phyloP scores from a whole-genome alignment of 2,888 invertebrate genomes.

The Trachelus iudaicus region DNA sequence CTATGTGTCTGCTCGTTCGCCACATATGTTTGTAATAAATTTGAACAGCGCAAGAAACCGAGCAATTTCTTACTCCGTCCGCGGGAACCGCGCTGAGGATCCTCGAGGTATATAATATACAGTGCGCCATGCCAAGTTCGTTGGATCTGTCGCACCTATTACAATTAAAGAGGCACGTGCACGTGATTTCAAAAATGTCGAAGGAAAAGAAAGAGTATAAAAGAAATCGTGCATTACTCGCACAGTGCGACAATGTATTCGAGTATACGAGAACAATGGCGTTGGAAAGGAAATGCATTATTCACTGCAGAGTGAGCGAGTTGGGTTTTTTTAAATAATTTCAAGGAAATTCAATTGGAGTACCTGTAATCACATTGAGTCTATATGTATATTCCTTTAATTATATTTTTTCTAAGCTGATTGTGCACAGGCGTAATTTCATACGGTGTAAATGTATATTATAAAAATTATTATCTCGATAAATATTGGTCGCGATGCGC shows the following conservation, averaged over 20 bases:
- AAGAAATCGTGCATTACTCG: background rate
- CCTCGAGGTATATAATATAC: background rate
- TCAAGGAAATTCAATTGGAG: background rate
- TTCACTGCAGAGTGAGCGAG: background rate
- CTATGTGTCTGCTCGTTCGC: constrained; percentile 13
- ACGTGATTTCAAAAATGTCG: background rate
- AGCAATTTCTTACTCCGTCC: background rate
- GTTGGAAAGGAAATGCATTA: background rate
- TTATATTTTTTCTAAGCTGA: background rate
- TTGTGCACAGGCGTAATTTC: background rate
- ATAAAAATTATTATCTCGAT: background rate
- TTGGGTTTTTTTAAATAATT: background rate
- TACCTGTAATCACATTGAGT: no score
- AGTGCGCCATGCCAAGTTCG: background rate
- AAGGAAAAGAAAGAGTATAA: background rate
- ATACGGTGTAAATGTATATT: background rate
- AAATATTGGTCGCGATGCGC: background rate
- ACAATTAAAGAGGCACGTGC: background rate
- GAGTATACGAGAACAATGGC: background rate
- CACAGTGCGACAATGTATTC: background rate
- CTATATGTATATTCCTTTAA: no score
- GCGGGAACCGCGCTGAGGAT: background rate
- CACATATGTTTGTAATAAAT: constrained; percentile 26
- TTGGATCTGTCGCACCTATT: background rate
- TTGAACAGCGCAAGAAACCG: background rate